Evolutionary conservation across 1,140 invertebrate species (phyloP).

Genomic region (Anadara kagoshimensis): DNA sequence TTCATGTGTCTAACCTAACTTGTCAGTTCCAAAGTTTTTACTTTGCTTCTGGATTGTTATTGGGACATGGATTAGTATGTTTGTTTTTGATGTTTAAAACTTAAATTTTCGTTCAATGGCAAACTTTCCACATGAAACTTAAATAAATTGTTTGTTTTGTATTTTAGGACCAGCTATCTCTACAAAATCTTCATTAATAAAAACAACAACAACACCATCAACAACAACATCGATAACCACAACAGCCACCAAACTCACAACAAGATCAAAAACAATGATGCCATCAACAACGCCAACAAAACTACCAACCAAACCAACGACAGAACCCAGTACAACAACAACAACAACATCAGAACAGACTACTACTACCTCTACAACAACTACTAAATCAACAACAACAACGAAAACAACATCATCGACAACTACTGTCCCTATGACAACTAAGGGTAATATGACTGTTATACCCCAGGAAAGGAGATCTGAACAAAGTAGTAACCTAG

Average conservation of each 20-base stretch:
- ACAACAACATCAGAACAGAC: constrained; percentile 4
- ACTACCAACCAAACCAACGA: constrained; percentile 16
- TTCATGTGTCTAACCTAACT: too few relatives aligned
- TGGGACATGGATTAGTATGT: too few relatives aligned
- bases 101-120: too few relatives aligned
- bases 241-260: constrained; percentile 22
- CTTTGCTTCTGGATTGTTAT: too few relatives aligned
- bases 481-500: constrained; percentile 1
- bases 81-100: too few relatives aligned
- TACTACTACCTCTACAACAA: constrained; percentile 4
- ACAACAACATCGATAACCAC: constrained; percentile 10
- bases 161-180: constrained; percentile 21
- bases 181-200: constrained; percentile 6
- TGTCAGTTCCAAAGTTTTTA: too few relatives aligned
- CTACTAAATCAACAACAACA: constrained; percentile 23
- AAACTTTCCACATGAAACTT: not conserved
- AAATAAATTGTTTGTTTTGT: not conserved
- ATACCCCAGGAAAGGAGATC: constrained; percentile 12
- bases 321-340: constrained; percentile 11
- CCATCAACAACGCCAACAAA: constrained; percentile 22
- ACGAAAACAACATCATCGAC: constrained; percentile 7
- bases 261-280: constrained; percentile 19
- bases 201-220: constrained; percentile 11
- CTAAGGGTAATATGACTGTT: constrained; percentile 19
- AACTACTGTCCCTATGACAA: constrained; percentile 6